Percentiles rank a stretch among this genome's conserved stretches.
Evolutionary conservation across 2,113 vertebrate species (phyloP).

Genomic region (Craseonycteris thonglongyai): DNA sequence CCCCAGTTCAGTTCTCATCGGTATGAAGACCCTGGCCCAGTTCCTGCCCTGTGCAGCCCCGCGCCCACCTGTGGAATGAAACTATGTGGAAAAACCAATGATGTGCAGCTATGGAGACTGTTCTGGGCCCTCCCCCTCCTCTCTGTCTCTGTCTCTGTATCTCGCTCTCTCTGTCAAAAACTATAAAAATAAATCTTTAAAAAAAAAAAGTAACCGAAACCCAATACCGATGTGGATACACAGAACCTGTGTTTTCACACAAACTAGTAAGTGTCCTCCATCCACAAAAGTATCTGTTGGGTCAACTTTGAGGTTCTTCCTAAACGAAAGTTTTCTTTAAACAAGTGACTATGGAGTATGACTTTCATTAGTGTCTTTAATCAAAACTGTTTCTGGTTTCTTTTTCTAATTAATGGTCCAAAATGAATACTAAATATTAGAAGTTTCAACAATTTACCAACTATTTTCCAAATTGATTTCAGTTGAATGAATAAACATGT

Average conservation of each 20-base stretch:
- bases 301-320: background rate
- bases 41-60: too few relatives aligned
- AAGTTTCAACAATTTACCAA: background rate
- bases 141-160: too few relatives aligned
- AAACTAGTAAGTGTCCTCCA: background rate
- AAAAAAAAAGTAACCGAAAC: background rate
- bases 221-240: background rate
- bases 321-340: background rate
- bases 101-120: too few relatives aligned
- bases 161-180: too few relatives aligned
- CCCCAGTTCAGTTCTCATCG: too few relatives aligned
- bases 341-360: background rate
- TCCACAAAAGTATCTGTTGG: background rate
- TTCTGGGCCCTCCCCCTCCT: too few relatives aligned
- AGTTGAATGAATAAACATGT: background rate
- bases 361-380: background rate
- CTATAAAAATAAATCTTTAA: background rate
- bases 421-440: background rate
- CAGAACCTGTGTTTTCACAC: background rate
- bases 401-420: background rate
- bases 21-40: too few relatives aligned
- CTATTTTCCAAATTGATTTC: background rate
- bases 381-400: background rate
- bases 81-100: too few relatives aligned
- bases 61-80: too few relatives aligned